Base-by-base conservation (phyloP, 2,113 vertebrate genomes). In the Ceuthmochares aereus region DNA sequence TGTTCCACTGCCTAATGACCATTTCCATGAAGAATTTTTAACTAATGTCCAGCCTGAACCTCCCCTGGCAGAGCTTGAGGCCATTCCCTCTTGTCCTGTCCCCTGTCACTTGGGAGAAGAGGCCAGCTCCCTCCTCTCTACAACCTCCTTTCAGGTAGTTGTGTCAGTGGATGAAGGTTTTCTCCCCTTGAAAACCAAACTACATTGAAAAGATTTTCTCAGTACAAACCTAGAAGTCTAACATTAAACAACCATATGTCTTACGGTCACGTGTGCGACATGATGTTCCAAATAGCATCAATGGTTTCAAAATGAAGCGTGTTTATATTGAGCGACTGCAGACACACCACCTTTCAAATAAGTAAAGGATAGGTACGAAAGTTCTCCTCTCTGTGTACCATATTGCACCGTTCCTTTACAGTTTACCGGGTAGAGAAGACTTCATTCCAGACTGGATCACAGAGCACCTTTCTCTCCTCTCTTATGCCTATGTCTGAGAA, bases 261-360 rank as follows among this genome's bases (percentile, higher is more conserved):
- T 52, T 27, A 1, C 3, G 29, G 40, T 36, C 30, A 22, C 0
- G 0, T 45, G 18, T 47, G 25, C 47, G 49, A 10, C 59, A 45
- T 26, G 40, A 19, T 60, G 34, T 79, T 67, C 42, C 62, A 70
- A 36, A 12, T 4, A 45, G 52, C 52, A 79, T 27, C 62, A 27
- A 1, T 5, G 27, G 14, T 43, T 82, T 64, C 13, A 25, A 66
- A 75, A 42, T 25, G 4, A 72, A 67, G 47, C 49, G 10, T 13
- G 15, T 77, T 64, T 6, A 0, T 43, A 23, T 25, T 25, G 42
- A 68, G 23, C 23, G 34, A 21, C 55, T 56, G 56, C 49, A 51
- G 30, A 15, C 32, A 12, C 12, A 27, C 30, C 34, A 7, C 22
- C 7, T 79, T 70, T 47, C 40, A 27, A 62, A 19, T 36, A 68